phyloP scores from a whole-genome alignment of 2,113 vertebrate species.

The Sakesphorus luctuosus region DNA sequence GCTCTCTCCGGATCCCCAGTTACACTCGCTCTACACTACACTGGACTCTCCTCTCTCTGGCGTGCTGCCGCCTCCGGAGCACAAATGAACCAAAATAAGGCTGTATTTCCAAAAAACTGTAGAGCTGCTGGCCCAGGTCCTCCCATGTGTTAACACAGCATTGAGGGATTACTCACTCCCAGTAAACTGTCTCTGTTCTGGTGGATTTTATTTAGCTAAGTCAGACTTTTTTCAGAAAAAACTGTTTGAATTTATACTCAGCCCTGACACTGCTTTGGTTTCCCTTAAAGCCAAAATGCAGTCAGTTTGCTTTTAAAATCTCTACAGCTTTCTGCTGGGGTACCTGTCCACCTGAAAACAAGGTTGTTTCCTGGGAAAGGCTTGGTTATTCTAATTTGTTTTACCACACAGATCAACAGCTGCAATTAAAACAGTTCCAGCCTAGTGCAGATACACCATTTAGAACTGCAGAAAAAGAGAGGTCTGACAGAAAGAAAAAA shows the following conservation, averaged over 20 bases:
- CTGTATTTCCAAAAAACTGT: background rate
- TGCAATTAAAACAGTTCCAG: background rate
- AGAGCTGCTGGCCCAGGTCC: background rate
- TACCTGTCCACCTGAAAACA: background rate
- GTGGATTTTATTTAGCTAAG: background rate
- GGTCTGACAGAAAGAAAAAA: background rate
- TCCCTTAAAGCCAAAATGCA: background rate
- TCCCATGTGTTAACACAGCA: background rate
- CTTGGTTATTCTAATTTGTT: background rate
- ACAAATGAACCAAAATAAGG: background rate
- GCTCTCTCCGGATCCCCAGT: background rate
- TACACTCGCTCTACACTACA: background rate
- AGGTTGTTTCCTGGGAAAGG: background rate
- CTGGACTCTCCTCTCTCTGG: background rate
- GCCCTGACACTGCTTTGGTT: background rate
- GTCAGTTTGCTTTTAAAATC: background rate
- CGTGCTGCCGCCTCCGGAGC: fast-evolving
- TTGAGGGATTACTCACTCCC: background rate
- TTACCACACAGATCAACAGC: background rate
- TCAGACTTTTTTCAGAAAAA: background rate
- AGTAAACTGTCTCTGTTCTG: background rate
- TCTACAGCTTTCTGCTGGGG: background rate
- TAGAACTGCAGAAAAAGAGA: background rate
- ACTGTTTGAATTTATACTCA: background rate
- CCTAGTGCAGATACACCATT: background rate